Percentiles rank a stretch among this genome's conserved stretches.
phyloP scores from a whole-genome alignment of 2,797 vertebrate genomes.

The Gallirallus australis region DNA sequence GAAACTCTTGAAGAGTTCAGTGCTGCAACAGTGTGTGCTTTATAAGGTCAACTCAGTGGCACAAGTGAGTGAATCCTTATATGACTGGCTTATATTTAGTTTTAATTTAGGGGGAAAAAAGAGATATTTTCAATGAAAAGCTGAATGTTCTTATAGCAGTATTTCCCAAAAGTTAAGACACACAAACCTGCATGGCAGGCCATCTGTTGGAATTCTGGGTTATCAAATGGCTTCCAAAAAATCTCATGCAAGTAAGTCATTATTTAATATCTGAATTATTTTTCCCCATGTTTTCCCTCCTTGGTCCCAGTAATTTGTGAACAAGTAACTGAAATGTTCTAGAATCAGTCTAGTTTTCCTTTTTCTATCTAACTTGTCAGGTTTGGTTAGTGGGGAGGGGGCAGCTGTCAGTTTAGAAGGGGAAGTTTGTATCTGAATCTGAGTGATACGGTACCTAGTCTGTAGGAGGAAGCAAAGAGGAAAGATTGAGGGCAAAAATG shows the following conservation, averaged over 20 bases:
- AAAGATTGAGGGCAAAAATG: background rate
- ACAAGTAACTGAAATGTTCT: background rate
- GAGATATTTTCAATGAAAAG: background rate
- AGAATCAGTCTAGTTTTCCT: background rate
- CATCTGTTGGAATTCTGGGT: background rate
- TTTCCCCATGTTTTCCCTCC: background rate
- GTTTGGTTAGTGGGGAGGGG: background rate
- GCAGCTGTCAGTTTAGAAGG: background rate
- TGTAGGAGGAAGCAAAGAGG: background rate
- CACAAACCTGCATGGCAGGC: background rate
- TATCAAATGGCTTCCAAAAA: background rate
- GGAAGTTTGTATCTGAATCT: background rate
- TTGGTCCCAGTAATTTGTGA: background rate
- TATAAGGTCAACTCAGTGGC: background rate
- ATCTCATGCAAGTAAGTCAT: accelerated
- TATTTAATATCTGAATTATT: background rate
- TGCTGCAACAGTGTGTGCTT: background rate
- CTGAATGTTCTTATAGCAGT: background rate
- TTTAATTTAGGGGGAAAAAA: background rate
- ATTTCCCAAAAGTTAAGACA: background rate
- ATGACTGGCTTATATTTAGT: background rate
- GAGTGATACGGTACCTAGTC: background rate
- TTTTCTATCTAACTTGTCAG: background rate
- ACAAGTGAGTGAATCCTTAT: background rate
- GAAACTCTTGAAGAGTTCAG: background rate